These are phyloP conservation scores for Junonia oenone DNA, from an alignment of 2,888 invertebrate species.

Conservation along the genomic window DNA sequence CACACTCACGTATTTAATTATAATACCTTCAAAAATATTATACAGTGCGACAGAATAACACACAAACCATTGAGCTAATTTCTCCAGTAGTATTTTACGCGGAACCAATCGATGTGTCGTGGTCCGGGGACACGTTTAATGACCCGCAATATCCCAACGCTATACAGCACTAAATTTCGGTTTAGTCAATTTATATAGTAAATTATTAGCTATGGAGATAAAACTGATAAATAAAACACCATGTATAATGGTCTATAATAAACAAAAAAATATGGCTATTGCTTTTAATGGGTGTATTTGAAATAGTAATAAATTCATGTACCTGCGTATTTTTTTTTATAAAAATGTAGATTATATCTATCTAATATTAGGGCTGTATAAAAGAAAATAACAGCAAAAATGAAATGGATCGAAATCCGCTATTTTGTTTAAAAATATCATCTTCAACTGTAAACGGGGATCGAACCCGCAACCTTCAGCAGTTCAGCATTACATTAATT, in stretches of 20 bases:
- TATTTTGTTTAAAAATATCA: no score
- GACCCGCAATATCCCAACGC: constrained; percentile 46
- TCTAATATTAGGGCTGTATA: no score
- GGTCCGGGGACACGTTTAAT: constrained; percentile 50
- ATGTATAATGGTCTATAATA: not conserved
- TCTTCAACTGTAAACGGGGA: no score
- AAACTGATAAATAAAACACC: constrained; percentile 5
- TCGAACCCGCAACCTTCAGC: no score
- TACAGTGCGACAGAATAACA: not conserved
- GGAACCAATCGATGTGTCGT: constrained; percentile 55
- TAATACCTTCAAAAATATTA: no score
- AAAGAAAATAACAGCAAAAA: no score
- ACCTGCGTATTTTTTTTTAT: no score
- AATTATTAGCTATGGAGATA: constrained; percentile 20
- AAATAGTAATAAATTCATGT: not conserved
- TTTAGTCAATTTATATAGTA: constrained; percentile 29
- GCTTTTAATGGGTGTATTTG: not conserved
- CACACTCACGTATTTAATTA: no score
- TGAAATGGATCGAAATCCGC: no score
- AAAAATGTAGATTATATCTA: no score
- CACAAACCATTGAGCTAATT: constrained; percentile 6
- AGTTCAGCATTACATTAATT: no score
- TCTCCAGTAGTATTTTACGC: constrained; percentile 52
- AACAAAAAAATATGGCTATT: not conserved
- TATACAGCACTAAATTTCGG: constrained; percentile 32